phyloP scores from a whole-genome alignment of 1,140 invertebrate species.

The Euglossa dilemma region DNA sequence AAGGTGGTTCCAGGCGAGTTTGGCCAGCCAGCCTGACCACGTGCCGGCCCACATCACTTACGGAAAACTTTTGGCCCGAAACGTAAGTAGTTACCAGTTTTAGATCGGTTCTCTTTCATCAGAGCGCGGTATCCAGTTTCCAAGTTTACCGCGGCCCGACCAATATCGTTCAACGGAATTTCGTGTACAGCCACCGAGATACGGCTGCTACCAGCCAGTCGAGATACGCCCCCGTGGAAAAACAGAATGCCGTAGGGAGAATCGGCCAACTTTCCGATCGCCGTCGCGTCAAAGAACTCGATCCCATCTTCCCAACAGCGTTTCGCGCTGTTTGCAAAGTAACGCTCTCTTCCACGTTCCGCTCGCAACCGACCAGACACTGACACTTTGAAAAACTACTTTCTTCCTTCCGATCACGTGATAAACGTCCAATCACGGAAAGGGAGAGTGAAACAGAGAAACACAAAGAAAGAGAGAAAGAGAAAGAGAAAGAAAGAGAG shows the following conservation, averaged over 20 bases:
- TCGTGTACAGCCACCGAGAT: background rate
- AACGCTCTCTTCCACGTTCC: background rate
- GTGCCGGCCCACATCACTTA: constrained; percentile 95
- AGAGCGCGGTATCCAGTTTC: constrained; percentile 42
- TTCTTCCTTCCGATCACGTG: background rate
- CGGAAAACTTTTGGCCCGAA: constrained; percentile 93
- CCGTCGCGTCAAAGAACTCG: background rate
- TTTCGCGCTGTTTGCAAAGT: background rate
- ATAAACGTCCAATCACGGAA: background rate
- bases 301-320: background rate
- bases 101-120: constrained; percentile 59
- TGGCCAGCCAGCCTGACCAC: constrained; percentile 92
- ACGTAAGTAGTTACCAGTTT: constrained; percentile 86
- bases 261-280: constrained; percentile 28
- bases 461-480: background rate
- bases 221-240: background rate
- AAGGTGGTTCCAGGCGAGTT: constrained; percentile 90
- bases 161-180: constrained; percentile 39
- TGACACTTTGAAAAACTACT: background rate
- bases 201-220: background rate
- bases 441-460: background rate
- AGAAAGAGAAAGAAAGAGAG: background rate
- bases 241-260: background rate
- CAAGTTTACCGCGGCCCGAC: constrained; percentile 30
- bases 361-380: background rate